Percentiles rank a stretch among this genome's conserved stretches.
These are phyloP conservation scores for Ibycter americanus DNA, from an alignment of 2,797 vertebrate genomes.

Conservation along the genomic window DNA sequence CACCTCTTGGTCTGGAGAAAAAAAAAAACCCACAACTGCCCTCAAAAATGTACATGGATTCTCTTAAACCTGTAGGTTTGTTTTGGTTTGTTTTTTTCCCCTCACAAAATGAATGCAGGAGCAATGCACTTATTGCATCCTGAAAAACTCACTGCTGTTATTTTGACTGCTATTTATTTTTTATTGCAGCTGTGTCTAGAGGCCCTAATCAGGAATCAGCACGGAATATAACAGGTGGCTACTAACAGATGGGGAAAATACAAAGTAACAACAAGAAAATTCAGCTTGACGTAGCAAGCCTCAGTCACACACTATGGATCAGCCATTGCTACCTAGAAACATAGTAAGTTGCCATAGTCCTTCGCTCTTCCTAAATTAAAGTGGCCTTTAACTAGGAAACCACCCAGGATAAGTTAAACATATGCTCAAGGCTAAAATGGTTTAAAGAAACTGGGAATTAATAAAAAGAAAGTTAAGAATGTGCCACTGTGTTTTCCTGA, in stretches of 20 bases:
- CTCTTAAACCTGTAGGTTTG: neutral
- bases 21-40: neutral
- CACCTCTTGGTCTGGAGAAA: neutral
- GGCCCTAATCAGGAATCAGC: neutral
- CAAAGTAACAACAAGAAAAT: neutral
- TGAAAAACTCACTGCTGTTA: neutral
- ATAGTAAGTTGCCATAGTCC: neutral
- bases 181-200: neutral
- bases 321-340: neutral
- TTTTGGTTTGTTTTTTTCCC: neutral
- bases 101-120: neutral
- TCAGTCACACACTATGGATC: neutral
- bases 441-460: neutral
- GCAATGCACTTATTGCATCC: neutral
- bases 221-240: slow-evolving; percentile 37
- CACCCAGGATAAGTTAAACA: neutral
- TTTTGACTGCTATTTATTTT: neutral
- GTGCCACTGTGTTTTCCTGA: neutral
- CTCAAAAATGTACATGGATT: neutral
- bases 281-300: neutral
- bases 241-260: slow-evolving; percentile 37
- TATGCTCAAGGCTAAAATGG: neutral
- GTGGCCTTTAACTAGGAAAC: neutral
- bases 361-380: neutral
- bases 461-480: neutral